Evolutionary conservation across 92 coral and sea anemone species (phyloP), one percentile per base, ranked within the genome.

Genomic region (Palythoa heliodiscus): DNA sequence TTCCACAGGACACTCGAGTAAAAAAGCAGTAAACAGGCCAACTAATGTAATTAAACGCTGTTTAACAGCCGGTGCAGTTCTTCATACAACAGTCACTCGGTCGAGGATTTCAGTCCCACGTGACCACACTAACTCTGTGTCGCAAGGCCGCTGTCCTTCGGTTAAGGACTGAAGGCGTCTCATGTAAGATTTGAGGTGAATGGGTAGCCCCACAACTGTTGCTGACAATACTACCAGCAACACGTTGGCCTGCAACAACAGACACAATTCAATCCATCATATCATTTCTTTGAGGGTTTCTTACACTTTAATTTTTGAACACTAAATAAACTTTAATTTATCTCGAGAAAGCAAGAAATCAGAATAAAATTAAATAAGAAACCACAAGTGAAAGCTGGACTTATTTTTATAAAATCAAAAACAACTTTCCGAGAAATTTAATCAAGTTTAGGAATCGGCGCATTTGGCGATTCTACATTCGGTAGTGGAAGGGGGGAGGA

Each of bases 181-280:
- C 73, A 80, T 47, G 74, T 80, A 80, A 68, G 57, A 80, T 13
- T 47, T 67, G 7, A 80, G 75, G 16, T 80, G 66, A 20, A 80
- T 7, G 63, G 74, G 84, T 47, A 80, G 40, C 11, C 84, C 84
- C 16, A 80, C n/a, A 43, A n/a, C 63, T 35, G 22, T 16, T 48
- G 66, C 54, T 47, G 84, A 80, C 23, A 58, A 22, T 29, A 67
- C 43, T 40, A 80, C 23, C 61, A 80, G 24, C 60, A 80, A 39
- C 25, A 80, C 63, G 72, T 80, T 80, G 6, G 43, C 74, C 84
- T 80, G 60, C 7, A 37, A 13, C 20, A 40, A 15, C 38, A 19
- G 22, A 5, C 7, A 63, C 1, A 63, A 24, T 63, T 63, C 38
- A 3, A 58, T 43, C 6, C 35, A n/a, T 38, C 7, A n/a, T n/a